Percentiles rank a stretch among this genome's conserved stretches.
phyloP scores from a whole-genome alignment of 1,140 invertebrate genomes.

The Drosophila kanapiae region DNA sequence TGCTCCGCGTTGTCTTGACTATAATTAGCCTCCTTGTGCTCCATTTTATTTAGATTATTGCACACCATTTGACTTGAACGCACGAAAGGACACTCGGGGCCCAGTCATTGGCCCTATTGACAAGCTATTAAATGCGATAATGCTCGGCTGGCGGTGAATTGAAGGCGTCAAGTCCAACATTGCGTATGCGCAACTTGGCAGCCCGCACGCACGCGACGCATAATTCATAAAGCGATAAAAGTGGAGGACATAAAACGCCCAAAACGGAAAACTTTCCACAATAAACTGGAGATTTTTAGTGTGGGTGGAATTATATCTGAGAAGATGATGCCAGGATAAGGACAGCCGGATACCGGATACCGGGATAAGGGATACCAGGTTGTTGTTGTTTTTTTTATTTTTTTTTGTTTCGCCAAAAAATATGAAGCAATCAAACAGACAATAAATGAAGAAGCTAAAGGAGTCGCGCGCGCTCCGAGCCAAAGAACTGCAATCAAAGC shows the following conservation, averaged over 20 bases:
- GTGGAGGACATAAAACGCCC: slow-evolving; percentile 58
- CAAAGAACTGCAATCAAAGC: slow-evolving; percentile 77
- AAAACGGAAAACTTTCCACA: slow-evolving; percentile 57
- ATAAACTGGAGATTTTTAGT: slow-evolving; percentile 55
- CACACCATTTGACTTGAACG: slow-evolving; percentile 62
- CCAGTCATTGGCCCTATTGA: slow-evolving; percentile 54
- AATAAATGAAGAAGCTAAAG: slow-evolving; percentile 69
- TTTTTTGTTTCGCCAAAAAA: slow-evolving; percentile 39
- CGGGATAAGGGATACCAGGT: slow-evolving; percentile 11
- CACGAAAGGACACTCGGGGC: slow-evolving; percentile 47
- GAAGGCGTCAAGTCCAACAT: slow-evolving; percentile 30
- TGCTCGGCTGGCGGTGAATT: slow-evolving; percentile 9
- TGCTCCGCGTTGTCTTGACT: slow-evolving; percentile 27
- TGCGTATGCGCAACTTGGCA: slow-evolving; percentile 68
- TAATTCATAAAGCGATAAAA: slow-evolving; percentile 81
- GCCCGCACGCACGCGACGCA: slow-evolving; percentile 63
- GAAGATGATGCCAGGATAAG: slow-evolving; percentile 4
- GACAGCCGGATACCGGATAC: too few relatives aligned
- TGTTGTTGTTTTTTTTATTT: too few relatives aligned
- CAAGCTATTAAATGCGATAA: slow-evolving; percentile 61
- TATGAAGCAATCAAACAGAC: slow-evolving; percentile 78
- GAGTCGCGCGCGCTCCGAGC: slow-evolving; percentile 27
- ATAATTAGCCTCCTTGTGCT: slow-evolving; percentile 42
- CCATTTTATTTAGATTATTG: slow-evolving; percentile 64
- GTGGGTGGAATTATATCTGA: slow-evolving; percentile 14